These are phyloP conservation scores for Eurystomus glaucurus DNA, from an alignment of 2,797 vertebrate species.

Conservation along the genomic window DNA sequence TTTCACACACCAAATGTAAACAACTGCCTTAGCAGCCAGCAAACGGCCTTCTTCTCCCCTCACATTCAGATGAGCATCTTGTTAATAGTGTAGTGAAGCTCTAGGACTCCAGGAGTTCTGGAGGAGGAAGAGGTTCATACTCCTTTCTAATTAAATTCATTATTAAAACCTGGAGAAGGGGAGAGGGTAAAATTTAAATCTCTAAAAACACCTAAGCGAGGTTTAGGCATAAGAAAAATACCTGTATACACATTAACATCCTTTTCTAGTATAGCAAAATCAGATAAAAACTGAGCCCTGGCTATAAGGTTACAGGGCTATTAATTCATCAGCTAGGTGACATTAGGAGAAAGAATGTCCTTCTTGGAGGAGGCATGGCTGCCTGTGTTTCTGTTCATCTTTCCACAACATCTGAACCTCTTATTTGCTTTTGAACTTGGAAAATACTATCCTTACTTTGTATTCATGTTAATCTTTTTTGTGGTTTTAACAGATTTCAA, in stretches of 20 bases:
- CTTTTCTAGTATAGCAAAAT: not conserved
- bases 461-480: not conserved
- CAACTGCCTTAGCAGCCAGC: not conserved
- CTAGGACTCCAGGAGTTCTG: not conserved
- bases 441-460: not conserved
- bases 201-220: not conserved
- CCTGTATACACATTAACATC: not conserved
- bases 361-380: not conserved
- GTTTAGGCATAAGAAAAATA: not conserved
- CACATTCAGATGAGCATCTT: not conserved
- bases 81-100: not conserved
- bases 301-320: not conserved
- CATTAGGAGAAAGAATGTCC: not conserved
- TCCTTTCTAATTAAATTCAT: not conserved
- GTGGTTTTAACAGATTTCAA: not conserved
- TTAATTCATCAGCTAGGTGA: not conserved
- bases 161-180: not conserved
- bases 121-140: not conserved
- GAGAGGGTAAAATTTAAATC: not conserved
- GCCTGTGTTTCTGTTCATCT: not conserved
- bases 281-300: not conserved
- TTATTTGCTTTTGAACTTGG: not conserved
- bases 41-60: accelerated
- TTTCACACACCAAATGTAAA: not conserved
- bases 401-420: not conserved